Evolutionary conservation across 2,797 vertebrate genomes (phyloP).

Genomic region (Vireo griseus): DNA sequence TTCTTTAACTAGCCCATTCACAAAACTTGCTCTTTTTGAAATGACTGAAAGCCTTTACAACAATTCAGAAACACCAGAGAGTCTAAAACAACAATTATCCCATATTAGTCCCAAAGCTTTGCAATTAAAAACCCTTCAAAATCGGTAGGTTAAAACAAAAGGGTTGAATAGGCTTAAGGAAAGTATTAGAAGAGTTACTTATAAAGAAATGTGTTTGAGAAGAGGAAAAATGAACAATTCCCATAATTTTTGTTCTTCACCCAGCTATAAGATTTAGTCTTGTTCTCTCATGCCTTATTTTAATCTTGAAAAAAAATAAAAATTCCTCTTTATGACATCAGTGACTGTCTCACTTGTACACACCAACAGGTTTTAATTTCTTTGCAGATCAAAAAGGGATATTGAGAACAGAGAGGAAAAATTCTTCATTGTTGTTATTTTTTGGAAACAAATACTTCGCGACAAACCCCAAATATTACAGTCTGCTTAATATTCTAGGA

Average conservation of each 20-base stretch:
- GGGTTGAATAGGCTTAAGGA: neutral
- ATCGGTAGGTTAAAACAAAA: neutral
- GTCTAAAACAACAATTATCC: neutral
- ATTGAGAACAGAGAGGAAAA: neutral
- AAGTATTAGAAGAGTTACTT: neutral
- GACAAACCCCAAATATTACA: neutral
- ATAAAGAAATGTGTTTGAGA: neutral
- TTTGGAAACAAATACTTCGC: neutral
- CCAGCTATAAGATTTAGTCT: neutral
- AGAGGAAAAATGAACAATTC: neutral
- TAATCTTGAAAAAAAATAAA: neutral
- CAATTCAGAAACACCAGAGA: neutral
- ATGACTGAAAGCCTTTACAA: neutral
- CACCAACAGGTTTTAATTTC: neutral
- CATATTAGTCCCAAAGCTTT: neutral
- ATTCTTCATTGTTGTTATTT: neutral
- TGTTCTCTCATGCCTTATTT: neutral
- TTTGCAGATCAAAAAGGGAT: neutral
- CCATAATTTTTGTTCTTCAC: neutral
- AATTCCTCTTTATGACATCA: neutral
- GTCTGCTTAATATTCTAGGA: neutral
- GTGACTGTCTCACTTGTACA: neutral
- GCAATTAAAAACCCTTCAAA: neutral
- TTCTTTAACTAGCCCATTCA: neutral
- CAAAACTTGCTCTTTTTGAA: neutral